Conservation (phyloP, 1,140 invertebrate species). For the Dreissena rostriformis region DNA sequence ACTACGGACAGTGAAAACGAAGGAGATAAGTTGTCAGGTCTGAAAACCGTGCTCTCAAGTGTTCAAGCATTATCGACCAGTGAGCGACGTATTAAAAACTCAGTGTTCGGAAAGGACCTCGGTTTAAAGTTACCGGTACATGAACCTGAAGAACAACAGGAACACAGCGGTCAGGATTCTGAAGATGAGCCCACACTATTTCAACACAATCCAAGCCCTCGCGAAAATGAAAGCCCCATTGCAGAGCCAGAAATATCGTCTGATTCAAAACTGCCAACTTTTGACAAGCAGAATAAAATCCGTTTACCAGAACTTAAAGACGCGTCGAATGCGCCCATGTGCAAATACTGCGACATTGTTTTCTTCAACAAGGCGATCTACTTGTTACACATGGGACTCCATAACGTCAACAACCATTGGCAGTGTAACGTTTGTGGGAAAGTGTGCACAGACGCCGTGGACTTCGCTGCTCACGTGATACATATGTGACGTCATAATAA, state of each 20-base stretch:
- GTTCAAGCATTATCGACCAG: conserved; percentile 28
- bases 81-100: conserved; percentile 50
- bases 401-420: conserved; percentile 98
- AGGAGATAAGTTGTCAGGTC: no score
- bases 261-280: neutral
- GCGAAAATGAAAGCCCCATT: neutral
- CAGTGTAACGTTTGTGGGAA: conserved; percentile 99
- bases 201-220: no score
- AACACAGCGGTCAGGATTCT: no score
- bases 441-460: conserved; percentile 95
- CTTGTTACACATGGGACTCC: conserved; percentile 98
- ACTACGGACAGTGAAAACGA: neutral
- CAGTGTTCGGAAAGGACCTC: conserved; percentile 42
- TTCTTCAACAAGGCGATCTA: conserved; percentile 98
- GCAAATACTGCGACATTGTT: conserved; percentile 92
- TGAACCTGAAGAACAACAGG: no score
- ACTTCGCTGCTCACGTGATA: conserved; percentile 94
- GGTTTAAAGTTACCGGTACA: conserved; percentile 22
- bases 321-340: conserved; percentile 54
- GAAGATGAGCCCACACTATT: no score
- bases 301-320: neutral
- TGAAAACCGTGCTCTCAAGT: neutral
- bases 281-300: neutral
- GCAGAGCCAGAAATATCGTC: neutral
- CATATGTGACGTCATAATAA: conserved; percentile 72